Base-by-base conservation (phyloP, 2,888 invertebrate species). In the Tenthredo mesomela region DNA sequence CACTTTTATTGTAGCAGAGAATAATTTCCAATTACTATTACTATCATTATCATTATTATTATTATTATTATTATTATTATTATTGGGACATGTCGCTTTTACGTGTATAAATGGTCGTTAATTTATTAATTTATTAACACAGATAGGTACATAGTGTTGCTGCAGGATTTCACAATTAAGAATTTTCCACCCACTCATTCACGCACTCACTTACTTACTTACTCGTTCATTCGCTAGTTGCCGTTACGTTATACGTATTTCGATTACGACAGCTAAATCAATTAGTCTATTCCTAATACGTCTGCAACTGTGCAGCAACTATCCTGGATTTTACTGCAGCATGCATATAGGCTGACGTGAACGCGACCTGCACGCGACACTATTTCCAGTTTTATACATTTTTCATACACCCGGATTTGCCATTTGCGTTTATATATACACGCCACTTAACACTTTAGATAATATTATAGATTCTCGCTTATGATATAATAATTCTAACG, bases 271-370 rank as follows among this genome's bases (percentile, higher is more conserved):
- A 61, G 80, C 12, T 15, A 50, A 80, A 61, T 80, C 80, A 80
- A 80, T 80, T 80, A 80, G 61, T 80, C 80, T n/a, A 80, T 80
- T 80, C 80, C 58, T 61, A 80, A 80, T 80, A 80, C 80, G 80
- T 80, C 61, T 9, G 71, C 40, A 43, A 18, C 25, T 9, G 25
- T 9, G 25, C 29, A 10, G 29, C 2, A 50, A 2, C 54, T 18
- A 54, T 33, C 15, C 10, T n/a, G 4, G 10, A 21, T n/a, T 40
- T 29, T 71, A 9, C 33, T 3, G 33, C 33, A 4, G 12, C 25
- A 40, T 71, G 73, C 12, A 37, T 37, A 37, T 37, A 43, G n/a
- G 37, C 29, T 40, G 40, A 40, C 33, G 21, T 29, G 54, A 25
- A 33, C 18, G 18, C 50, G 33, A 78, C 21, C 78, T 54, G 78